These are phyloP conservation scores for Corella eumyota DNA, from an alignment of 23 tunicate genomes.

Conservation along the genomic window DNA sequence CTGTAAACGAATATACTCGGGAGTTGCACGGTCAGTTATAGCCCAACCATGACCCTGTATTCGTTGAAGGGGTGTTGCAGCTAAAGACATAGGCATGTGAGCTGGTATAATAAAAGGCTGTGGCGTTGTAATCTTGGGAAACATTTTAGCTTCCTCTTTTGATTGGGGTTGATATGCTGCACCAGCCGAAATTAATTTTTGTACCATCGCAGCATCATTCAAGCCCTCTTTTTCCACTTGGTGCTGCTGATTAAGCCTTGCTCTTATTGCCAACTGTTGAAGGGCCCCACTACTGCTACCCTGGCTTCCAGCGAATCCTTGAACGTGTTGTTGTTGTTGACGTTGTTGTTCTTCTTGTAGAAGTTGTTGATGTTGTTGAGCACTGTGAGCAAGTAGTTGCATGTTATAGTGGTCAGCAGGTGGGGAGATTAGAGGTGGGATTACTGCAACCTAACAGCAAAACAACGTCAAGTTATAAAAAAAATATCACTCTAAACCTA, in stretches of 20 bases:
- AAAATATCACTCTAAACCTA: no score
- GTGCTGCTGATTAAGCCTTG: constrained; percentile 4
- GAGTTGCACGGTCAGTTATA: constrained; percentile 20
- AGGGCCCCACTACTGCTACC: constrained; percentile 69
- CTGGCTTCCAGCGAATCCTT: constrained; percentile 19
- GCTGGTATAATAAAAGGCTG: no score
- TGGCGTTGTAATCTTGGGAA: no score
- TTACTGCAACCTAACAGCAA: neutral
- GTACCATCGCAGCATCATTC: no score
- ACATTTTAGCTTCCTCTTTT: no score
- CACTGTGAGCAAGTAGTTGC: constrained; percentile 78
- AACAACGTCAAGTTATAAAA: no score
- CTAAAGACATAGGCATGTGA: no score
- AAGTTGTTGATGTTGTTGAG: constrained; percentile 60
- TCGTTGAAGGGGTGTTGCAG: no score
- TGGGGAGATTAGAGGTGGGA: constrained; percentile 17
- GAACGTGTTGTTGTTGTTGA: constrained; percentile 17
- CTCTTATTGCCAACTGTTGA: constrained; percentile 54
- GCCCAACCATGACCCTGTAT: constrained; percentile 17
- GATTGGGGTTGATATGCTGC: no score
- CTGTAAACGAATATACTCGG: constrained; percentile 15
- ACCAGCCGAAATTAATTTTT: no score
- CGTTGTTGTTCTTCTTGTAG: constrained; percentile 16
- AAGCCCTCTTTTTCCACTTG: no score
- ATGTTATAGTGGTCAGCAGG: constrained; percentile 67